Evolutionary conservation across 2,113 vertebrate species (phyloP), one percentile per base, ranked within the genome.

Genomic region (Microtus richardsoni): DNA sequence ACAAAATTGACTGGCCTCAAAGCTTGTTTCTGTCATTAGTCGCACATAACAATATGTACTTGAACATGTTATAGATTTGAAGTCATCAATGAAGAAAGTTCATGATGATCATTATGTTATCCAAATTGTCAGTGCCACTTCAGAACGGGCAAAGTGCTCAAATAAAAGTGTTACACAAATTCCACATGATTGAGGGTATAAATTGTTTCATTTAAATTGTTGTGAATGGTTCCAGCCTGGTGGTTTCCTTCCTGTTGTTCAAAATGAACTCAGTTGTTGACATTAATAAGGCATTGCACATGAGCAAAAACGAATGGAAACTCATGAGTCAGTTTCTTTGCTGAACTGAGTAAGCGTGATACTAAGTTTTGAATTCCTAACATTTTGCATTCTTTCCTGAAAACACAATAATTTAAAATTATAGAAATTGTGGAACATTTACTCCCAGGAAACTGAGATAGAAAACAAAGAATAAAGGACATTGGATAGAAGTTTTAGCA

Each of bases 331-430:
- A 4, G 28, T 82, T 91, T 75, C 44, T 94, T 93, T 91, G 71
- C 68, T 80, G 84, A 66, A 73, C 58, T 70, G 13, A 52, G 26
- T 86, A 54, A 89, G 0, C 7, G 75, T 91, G n/a, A 52, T 52
- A 90, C 30, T 52, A 49, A 64, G 19, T 58, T 75, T 49, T 60
- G 54, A 75, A 89, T 87, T 89, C 68, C 28, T 82, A 66, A 41
- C 49, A 71, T 77, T 82, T 49, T 33, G 3, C 62, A 44, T 58
- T 78, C 39, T 54, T 17, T 52, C 5, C 54, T 70, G 54, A 44
- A 85, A 82, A 82, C 41, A 80, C 66, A 89, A 83, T 60, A 71
- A 83, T 36, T 78, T 89, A 54, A 87, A 96, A 86, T 85, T 44
- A 93, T 11, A 89, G n/a, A 96, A 90, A 93, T 60, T 60, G 10